Base-by-base conservation (phyloP, 2,888 invertebrate genomes). In the Blastobasis adustella region DNA sequence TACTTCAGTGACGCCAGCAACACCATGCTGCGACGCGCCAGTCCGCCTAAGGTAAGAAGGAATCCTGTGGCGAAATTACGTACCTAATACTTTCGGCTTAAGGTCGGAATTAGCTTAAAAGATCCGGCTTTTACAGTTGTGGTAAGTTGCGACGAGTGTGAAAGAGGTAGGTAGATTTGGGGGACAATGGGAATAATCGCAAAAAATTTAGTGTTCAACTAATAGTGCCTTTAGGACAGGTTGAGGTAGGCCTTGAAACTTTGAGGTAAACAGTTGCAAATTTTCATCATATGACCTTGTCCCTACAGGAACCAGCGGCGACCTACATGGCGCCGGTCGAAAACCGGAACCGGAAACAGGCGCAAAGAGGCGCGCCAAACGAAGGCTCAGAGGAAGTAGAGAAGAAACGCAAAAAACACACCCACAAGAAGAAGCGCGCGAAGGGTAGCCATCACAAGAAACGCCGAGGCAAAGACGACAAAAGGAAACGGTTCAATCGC, bases 1-100 rank as follows among this genome's bases (percentile, higher is more conserved):
- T 85, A 84, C 68, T 85, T 76, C 62, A 85, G 81, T n/a, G 86
- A 86, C 41, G 79, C 79, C 0, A 82, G 80, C 61, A 86, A 83
- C 60, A 74, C 60, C 10, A 40, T 83, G 0, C 9, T 76, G 6
- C 62, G 81, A 37, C 63, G 82, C 37, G 47, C 58, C 0, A 69
- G 50, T 37, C 46, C 49, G 0, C 73, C 77, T 0, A 82, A 79
- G 75, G 82, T 82, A 50, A 51, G 56, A 37, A 56, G 83, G 84
- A 83, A 80, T 53, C 79, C 82, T 2, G 58, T 65, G 0, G 61
- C 63, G 4, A 81, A 23, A 23, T 23, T 23, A 23, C 23, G 23
- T 23, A 23, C 23, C 23, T 23, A 23, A 23, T 23, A 23, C 23
- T 23, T 23, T 23, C 23, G 23, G 23, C 23, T 2, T 23, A 23